Percentiles rank a stretch among this genome's conserved stretches.
Conservation (phyloP, 1,140 invertebrate species). For the Bilobella aurantiaca region DNA sequence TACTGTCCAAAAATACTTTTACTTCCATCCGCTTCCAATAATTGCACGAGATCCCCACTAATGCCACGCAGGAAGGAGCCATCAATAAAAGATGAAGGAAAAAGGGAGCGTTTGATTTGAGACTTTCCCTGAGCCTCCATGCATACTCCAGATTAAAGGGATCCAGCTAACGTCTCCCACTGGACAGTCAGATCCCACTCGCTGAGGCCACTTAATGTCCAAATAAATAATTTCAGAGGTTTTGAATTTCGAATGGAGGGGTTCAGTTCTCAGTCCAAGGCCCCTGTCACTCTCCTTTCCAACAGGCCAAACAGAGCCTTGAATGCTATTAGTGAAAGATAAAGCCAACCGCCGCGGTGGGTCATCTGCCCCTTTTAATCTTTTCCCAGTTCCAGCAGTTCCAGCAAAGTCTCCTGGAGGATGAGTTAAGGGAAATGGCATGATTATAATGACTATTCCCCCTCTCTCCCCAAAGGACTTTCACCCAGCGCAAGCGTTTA, state of each 20-base stretch:
- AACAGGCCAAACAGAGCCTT: background rate
- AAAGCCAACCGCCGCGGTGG: slow-evolving; percentile 1
- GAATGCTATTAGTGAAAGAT: background rate
- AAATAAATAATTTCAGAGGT: background rate
- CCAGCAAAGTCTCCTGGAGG: background rate
- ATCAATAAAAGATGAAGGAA: slow-evolving; percentile 7
- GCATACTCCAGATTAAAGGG: background rate
- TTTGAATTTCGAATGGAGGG: too few relatives aligned
- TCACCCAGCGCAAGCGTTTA: background rate
- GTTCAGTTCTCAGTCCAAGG: too few relatives aligned
- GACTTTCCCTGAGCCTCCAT: too few relatives aligned
- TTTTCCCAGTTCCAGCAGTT: background rate
- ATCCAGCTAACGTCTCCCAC: background rate
- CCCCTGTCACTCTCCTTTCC: slow-evolving; percentile 12
- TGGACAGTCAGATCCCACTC: background rate
- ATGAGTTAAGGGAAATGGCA: slow-evolving; percentile 3
- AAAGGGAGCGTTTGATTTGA: background rate
- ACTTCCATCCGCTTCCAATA: background rate
- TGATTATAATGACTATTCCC: background rate
- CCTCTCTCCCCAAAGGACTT: background rate
- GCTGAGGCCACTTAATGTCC: too few relatives aligned
- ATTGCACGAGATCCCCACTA: background rate
- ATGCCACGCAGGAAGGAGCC: background rate
- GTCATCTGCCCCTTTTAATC: slow-evolving; percentile 5
- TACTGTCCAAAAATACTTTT: background rate